phyloP scores from a whole-genome alignment of 2,888 invertebrate genomes.

The Agonopterix arenella region DNA sequence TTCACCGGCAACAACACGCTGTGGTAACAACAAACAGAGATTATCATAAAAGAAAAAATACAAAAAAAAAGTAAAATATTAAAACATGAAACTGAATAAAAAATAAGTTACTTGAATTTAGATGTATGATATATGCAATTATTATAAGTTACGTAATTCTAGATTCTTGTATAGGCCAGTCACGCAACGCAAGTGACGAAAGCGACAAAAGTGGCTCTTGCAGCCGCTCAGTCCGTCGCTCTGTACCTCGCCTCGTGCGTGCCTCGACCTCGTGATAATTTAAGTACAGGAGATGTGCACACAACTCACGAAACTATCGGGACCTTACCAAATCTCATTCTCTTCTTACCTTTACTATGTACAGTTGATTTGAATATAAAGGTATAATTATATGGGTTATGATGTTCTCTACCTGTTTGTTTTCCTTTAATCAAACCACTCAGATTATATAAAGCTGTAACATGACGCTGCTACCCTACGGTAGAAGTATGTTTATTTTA shows the following conservation, averaged over 20 bases:
- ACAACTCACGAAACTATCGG: conserved; percentile 37
- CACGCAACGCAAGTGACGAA: conserved; percentile 34
- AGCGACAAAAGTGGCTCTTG: conserved; percentile 27
- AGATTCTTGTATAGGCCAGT: conserved; percentile 65
- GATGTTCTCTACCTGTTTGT: conserved; percentile 39
- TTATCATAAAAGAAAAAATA: conserved; percentile 67
- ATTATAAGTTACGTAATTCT: conserved; percentile 73
- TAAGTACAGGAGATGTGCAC: conserved; percentile 64
- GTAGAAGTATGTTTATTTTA: no score
- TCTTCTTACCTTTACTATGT: conserved; percentile 44
- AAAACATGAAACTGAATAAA: conserved; percentile 74
- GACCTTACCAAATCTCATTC: conserved; percentile 51
- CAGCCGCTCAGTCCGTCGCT: not conserved
- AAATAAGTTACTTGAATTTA: conserved; percentile 75
- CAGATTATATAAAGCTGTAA: not conserved
- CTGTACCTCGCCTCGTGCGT: conserved; percentile 26
- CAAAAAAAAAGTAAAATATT: conserved; percentile 77
- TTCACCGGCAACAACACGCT: conserved; percentile 82
- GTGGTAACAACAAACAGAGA: conserved; percentile 76
- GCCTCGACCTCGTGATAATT: conserved; percentile 61
- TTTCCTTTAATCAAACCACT: conserved; percentile 23
- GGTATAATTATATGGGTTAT: conserved; percentile 41
- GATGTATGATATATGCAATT: conserved; percentile 75
- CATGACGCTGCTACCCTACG: no score
- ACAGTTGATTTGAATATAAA: conserved; percentile 37